A percentile compares a stretch with the other conserved stretches of the same genome.
phyloP scores from a whole-genome alignment of 1,140 invertebrate species.

The Anthonomus grandis region DNA sequence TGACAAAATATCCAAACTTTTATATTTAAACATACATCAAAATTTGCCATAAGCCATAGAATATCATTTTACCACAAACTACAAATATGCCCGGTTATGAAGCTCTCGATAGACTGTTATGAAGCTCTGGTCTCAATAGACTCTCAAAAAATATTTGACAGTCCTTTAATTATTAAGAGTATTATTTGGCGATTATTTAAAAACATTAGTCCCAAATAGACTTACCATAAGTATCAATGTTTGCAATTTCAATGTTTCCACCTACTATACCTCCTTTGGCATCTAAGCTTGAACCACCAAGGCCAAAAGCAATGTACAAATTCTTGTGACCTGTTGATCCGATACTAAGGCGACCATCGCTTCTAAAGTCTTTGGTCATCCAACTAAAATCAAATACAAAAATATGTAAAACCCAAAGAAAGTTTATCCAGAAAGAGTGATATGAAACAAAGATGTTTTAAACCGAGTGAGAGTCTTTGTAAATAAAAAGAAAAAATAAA shows the following conservation, averaged over 20 bases:
- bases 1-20: too few species aligned
- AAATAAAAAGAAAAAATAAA: too few species aligned
- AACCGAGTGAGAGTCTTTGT: too few species aligned
- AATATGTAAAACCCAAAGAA: too few species aligned
- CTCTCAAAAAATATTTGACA: not conserved
- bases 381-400: conserved; percentile 69
- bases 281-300: conserved; percentile 88
- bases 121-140: too few species aligned
- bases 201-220: conserved; percentile 12
- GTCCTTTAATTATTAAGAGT: not conserved
- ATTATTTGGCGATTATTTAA: not conserved
- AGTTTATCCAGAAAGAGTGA: too few species aligned
- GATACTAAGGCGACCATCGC: conserved; percentile 87
- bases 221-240: conserved; percentile 82
- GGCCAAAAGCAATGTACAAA: conserved; percentile 81
- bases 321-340: conserved; percentile 93
- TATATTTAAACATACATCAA: too few species aligned
- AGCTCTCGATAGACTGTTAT: too few species aligned
- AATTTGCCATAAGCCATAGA: too few species aligned
- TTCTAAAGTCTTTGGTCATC: conserved; percentile 87
- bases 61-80: too few species aligned
- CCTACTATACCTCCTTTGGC: conserved; percentile 95
- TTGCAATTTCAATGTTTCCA: conserved; percentile 86
- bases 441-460: too few species aligned
- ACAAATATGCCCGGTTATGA: too few species aligned